Evolutionary conservation across 2,113 vertebrate genomes (phyloP).

Genomic region (Actinemys pallida): DNA sequence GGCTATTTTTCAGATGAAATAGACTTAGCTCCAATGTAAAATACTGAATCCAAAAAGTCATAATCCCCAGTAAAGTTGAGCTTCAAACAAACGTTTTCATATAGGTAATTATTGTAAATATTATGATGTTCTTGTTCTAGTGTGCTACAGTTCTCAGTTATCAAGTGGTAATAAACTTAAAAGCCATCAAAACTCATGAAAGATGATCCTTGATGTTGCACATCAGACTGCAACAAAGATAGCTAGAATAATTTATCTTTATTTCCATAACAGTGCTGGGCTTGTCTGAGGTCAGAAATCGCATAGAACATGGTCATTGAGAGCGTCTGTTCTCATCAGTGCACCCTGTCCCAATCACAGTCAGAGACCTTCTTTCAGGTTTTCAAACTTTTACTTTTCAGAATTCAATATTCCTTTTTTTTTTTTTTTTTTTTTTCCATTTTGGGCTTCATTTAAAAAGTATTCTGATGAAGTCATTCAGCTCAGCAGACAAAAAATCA

Average conservation of each 20-base stretch:
- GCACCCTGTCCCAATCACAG: not conserved
- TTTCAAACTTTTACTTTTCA: not conserved
- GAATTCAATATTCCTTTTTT: not conserved
- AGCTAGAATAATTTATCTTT: not conserved
- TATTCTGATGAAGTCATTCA: not conserved
- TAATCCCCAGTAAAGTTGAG: not conserved
- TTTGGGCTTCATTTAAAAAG: not conserved
- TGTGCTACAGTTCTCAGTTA: not conserved
- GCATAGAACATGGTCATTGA: not conserved
- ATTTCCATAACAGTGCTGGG: not conserved
- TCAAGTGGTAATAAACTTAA: not conserved
- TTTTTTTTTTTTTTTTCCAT: not conserved
- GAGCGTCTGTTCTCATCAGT: not conserved
- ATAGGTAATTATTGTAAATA: not conserved
- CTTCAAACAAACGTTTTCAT: not conserved
- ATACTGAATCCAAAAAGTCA: not conserved
- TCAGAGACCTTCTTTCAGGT: not conserved
- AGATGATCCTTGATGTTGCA: not conserved
- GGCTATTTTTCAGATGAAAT: slow-evolving; percentile 22
- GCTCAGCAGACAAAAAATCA: not conserved
- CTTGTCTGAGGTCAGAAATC: not conserved
- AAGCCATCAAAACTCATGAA: not conserved
- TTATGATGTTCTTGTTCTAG: not conserved
- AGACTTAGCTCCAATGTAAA: not conserved
- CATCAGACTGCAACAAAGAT: not conserved